Evolutionary conservation across 2,888 invertebrate species (phyloP).

Genomic region (Cryptocephalus moraei): DNA sequence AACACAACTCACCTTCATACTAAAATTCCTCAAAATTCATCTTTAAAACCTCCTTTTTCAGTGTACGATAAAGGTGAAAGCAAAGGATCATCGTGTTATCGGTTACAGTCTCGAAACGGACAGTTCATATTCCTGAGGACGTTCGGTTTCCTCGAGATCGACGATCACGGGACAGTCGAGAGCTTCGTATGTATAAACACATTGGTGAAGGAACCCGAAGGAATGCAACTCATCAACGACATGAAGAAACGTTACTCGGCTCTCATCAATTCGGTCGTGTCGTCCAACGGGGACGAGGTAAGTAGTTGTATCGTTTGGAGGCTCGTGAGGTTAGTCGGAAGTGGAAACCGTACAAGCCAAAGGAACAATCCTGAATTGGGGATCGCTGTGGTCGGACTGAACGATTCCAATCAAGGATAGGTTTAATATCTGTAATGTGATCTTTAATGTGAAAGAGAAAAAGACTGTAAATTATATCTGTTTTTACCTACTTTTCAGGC

Average conservation of each 20-base stretch:
- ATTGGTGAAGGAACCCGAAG: slow-evolving; percentile 63
- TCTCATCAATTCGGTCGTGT: slow-evolving; percentile 33
- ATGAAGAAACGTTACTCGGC: slow-evolving; percentile 75
- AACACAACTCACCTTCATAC: no score
- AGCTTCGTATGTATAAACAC: slow-evolving; percentile 84
- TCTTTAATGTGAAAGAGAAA: no score
- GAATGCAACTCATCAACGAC: slow-evolving; percentile 58
- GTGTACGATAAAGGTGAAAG: slow-evolving; percentile 80
- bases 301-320: not conserved
- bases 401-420: no score
- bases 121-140: slow-evolving; percentile 77
- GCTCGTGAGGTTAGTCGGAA: not conserved
- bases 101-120: slow-evolving; percentile 72
- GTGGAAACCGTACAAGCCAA: not conserved
- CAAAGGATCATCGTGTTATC: slow-evolving; percentile 78
- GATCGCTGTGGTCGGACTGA: no score
- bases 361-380: no score
- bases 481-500: no score
- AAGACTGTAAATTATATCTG: no score
- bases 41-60: slow-evolving; percentile 30
- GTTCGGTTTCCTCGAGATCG: slow-evolving; percentile 74
- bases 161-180: slow-evolving; percentile 67
- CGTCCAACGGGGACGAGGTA: not conserved
- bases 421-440: no score
- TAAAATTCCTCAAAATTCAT: no score